phyloP scores from a whole-genome alignment of 1,140 invertebrate genomes.

The Bacillus rossius region DNA sequence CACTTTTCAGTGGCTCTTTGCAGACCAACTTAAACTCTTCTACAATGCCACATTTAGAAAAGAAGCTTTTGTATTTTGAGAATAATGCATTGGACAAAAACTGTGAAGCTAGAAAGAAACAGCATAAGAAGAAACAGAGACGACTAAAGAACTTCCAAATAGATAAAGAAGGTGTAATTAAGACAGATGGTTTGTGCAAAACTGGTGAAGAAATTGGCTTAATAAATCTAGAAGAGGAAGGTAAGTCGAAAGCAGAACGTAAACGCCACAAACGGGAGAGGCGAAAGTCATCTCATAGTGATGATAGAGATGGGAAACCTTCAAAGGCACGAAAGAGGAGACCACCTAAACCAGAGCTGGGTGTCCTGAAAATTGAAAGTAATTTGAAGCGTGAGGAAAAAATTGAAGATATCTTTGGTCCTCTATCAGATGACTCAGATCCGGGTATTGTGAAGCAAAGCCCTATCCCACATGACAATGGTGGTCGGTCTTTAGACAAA shows the following conservation, averaged over 20 bases:
- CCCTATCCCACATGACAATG: slow-evolving; percentile 6
- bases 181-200: slow-evolving; percentile 27
- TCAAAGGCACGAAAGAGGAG: slow-evolving; percentile 21
- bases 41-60: not conserved
- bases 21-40: not conserved
- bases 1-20: not conserved
- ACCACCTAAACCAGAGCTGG: slow-evolving; percentile 17
- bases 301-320: slow-evolving; percentile 15
- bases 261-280: slow-evolving; percentile 30
- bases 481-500: slow-evolving; percentile 11
- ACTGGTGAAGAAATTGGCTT: no score
- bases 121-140: slow-evolving; percentile 77
- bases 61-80: slow-evolving; percentile 1
- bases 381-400: slow-evolving; percentile 57
- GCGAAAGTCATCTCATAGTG: slow-evolving; percentile 26
- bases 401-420: slow-evolving; percentile 84
- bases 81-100: slow-evolving; percentile 8
- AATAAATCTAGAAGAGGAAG: slow-evolving; percentile 40
- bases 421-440: slow-evolving; percentile 66
- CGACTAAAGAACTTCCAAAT: slow-evolving; percentile 56
- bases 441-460: slow-evolving; percentile 8
- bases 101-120: slow-evolving; percentile 51
- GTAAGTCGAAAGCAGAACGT: slow-evolving; percentile 45
- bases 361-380: slow-evolving; percentile 11
- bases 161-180: slow-evolving; percentile 17